Conservation (phyloP, 2,113 vertebrate species). For the Upupa epops region DNA sequence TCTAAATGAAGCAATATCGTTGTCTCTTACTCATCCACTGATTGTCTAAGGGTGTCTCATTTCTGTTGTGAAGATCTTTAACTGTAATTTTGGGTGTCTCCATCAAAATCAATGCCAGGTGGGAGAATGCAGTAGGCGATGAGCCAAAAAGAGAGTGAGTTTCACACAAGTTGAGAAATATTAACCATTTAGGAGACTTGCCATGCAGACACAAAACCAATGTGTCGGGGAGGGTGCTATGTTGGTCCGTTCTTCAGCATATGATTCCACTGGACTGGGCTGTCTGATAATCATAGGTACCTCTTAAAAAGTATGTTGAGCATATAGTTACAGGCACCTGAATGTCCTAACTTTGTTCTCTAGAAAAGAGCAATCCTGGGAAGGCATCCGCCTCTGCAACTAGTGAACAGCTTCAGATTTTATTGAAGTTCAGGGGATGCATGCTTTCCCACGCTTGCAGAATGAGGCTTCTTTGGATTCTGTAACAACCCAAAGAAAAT, state of each 20-base stretch:
- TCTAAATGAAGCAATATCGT: background rate
- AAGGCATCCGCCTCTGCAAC: background rate
- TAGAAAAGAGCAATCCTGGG: background rate
- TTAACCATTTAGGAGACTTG: background rate
- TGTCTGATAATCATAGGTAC: background rate
- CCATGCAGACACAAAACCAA: background rate
- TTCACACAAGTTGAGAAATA: background rate
- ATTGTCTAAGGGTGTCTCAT: background rate
- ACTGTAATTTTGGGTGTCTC: background rate
- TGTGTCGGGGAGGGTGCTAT: accelerated
- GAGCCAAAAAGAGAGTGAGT: background rate
- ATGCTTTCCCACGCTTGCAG: background rate
- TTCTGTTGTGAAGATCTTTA: background rate
- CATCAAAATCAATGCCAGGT: background rate
- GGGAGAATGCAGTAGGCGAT: background rate
- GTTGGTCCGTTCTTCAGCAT: background rate
- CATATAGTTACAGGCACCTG: background rate
- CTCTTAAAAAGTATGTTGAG: background rate
- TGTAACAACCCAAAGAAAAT: background rate
- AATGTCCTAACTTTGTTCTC: background rate
- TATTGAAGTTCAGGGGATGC: background rate
- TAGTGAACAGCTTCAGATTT: background rate
- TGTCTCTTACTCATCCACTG: background rate
- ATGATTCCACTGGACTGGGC: background rate
- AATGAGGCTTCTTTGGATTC: background rate